phyloP scores from a whole-genome alignment of 2,797 vertebrate species.

The Capromys pilorides region DNA sequence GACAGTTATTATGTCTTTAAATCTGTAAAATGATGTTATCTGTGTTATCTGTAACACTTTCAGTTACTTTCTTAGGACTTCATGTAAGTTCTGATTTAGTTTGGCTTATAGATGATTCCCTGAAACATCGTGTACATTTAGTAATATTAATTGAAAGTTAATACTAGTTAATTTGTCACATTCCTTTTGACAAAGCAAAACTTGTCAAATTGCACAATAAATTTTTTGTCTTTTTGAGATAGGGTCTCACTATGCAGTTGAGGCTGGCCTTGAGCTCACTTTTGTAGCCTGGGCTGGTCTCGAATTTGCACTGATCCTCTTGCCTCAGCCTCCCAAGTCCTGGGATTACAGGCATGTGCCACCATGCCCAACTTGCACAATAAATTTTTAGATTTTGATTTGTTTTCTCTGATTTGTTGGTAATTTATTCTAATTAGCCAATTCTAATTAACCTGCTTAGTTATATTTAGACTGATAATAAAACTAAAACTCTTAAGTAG shows the following conservation, averaged over 20 bases:
- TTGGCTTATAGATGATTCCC: slow-evolving; percentile 32
- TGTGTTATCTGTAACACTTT: no score
- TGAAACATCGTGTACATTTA: slow-evolving; percentile 29
- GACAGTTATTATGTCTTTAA: slow-evolving; percentile 9
- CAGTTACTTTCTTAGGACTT: slow-evolving; percentile 36
- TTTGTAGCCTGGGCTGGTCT: no score
- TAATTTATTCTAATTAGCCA: slow-evolving; percentile 21
- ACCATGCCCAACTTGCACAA: neutral
- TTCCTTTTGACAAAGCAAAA: neutral
- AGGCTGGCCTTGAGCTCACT: no score
- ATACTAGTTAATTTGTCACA: neutral
- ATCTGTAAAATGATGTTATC: neutral
- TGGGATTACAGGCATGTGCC: no score
- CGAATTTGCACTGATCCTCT: no score
- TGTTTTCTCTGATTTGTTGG: slow-evolving; percentile 50
- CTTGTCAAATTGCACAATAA: neutral
- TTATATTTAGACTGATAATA: slow-evolving; percentile 50
- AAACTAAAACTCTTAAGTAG: slow-evolving; percentile 13
- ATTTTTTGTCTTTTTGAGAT: no score
- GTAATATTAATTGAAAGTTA: slow-evolving; percentile 48
- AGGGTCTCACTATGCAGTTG: no score
- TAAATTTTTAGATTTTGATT: slow-evolving; percentile 30
- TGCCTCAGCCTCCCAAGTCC: no score
- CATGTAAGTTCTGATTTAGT: neutral
- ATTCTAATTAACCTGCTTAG: neutral